phyloP scores from a whole-genome alignment of 2,797 vertebrate genomes.

The Glossophaga mutica region DNA sequence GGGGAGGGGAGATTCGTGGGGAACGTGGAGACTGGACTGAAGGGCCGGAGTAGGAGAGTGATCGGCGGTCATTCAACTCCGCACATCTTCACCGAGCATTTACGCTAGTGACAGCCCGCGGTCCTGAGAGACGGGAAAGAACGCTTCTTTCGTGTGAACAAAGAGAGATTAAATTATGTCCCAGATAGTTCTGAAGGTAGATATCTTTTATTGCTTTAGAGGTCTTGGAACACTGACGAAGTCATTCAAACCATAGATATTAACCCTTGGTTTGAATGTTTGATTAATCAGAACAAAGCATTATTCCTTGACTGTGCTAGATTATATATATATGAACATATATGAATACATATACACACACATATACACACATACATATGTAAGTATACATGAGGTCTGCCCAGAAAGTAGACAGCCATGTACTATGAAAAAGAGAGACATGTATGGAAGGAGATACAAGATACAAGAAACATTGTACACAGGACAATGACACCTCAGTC shows the following conservation, averaged over 20 bases:
- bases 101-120: slow-evolving; percentile 58
- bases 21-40: background rate
- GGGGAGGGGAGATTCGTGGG: background rate
- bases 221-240: slow-evolving; percentile 55
- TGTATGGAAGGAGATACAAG: background rate
- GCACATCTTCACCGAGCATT: slow-evolving; percentile 39
- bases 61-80: slow-evolving; percentile 48
- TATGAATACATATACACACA: background rate
- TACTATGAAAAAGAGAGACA: background rate
- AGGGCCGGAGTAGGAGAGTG: background rate
- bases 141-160: background rate
- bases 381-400: too few relatives aligned
- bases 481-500: background rate
- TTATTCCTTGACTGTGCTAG: background rate
- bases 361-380: rapidly evolving
- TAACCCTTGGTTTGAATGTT: background rate
- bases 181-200: slow-evolving; percentile 55
- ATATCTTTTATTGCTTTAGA: slow-evolving; percentile 43
- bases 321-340: background rate
- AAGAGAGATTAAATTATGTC: slow-evolving; percentile 57
- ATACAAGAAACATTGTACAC: background rate
- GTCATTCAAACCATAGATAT: background rate
- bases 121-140: slow-evolving; percentile 32
- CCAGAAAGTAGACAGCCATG: background rate
- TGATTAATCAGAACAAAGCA: background rate